Conservation (phyloP, 2,888 invertebrate genomes). For the Trissolcus japonicus region DNA sequence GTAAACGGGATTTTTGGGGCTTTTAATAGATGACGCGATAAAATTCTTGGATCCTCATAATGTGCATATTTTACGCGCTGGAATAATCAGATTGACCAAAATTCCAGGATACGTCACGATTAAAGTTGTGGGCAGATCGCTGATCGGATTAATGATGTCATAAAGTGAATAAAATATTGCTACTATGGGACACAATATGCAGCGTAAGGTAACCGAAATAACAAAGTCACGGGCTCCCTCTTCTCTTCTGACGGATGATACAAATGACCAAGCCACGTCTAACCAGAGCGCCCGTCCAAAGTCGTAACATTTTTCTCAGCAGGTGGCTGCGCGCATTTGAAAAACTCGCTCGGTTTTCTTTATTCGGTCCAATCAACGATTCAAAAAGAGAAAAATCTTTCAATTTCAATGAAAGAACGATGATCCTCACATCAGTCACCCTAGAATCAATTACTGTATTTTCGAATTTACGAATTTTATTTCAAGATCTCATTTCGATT, state of each 20-base stretch:
- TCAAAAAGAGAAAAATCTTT: constrained; percentile 37
- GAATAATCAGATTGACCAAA: constrained; percentile 62
- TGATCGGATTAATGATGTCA: constrained; percentile 76
- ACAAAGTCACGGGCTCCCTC: constrained; percentile 49
- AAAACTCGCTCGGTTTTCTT: constrained; percentile 50
- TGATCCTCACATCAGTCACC: neutral
- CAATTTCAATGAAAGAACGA: constrained; percentile 4
- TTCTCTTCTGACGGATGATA: constrained; percentile 73
- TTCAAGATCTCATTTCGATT: constrained; percentile 8
- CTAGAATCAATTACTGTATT: neutral
- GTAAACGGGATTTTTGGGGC: constrained; percentile 41
- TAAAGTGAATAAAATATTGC: constrained; percentile 76
- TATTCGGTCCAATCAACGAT: constrained; percentile 45
- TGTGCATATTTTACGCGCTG: constrained; percentile 68
- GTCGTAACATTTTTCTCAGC: constrained; percentile 71
- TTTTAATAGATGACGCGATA: constrained; percentile 54
- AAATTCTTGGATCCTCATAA: constrained; percentile 61
- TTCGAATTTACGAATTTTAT: constrained; percentile 26
- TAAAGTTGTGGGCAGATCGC: constrained; percentile 70
- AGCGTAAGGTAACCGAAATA: constrained; percentile 55
- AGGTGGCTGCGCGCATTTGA: constrained; percentile 64
- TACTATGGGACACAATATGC: constrained; percentile 69
- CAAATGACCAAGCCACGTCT: constrained; percentile 69
- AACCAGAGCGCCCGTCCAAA: constrained; percentile 58
- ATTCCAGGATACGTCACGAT: constrained; percentile 67